Evolutionary conservation across 2,113 vertebrate species (phyloP), one percentile per base, ranked within the genome.

Genomic region (Serinus canaria): DNA sequence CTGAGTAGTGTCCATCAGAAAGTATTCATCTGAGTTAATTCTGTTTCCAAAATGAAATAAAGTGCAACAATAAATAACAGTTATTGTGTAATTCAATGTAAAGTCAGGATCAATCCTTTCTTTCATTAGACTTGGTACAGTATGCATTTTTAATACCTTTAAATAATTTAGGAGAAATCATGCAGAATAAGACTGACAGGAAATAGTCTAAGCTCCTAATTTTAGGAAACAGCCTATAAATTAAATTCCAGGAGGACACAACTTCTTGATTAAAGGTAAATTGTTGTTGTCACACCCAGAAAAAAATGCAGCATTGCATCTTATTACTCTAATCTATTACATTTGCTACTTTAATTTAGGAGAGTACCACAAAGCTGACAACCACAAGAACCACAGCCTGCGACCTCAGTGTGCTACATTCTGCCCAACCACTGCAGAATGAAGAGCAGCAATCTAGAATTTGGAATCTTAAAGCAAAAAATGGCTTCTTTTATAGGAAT

Each of bases 121-220:
- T 95, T 92, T 88, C 56, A 72, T 87, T 69, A 83, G 84, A 83
- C 63, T 76, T 59, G 10, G 47, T 92, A 70, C 63, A 72, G 89
- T 50, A 43, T 93, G 87, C 76, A 94, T 92, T 96, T 96, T 96
- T 94, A 95, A 97, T 96, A 86, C 14, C 50, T 90, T 92, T 96
- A 94, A 96, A 94, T 95, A 92, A 92, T 96, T 89, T 43, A 94
- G 69, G n/a, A 89, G 66, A 90, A 89, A 88, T 19, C 18, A 55
- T 69, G 70, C 80, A 95, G 87, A 84, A 27, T 82, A 55, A 83
- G 87, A 85, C 44, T 66, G 75, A 82, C 46, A 91, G 84, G 83
- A 96, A 96, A 93, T 82, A 88, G 83, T 58, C 62, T 69, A 72
- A 73, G 44, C 58, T 91, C 68, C 81, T 93, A 81, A 97, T 89